These are phyloP conservation scores for Tribolium madens DNA, from an alignment of 1,140 invertebrate species.

Conservation along the genomic window DNA sequence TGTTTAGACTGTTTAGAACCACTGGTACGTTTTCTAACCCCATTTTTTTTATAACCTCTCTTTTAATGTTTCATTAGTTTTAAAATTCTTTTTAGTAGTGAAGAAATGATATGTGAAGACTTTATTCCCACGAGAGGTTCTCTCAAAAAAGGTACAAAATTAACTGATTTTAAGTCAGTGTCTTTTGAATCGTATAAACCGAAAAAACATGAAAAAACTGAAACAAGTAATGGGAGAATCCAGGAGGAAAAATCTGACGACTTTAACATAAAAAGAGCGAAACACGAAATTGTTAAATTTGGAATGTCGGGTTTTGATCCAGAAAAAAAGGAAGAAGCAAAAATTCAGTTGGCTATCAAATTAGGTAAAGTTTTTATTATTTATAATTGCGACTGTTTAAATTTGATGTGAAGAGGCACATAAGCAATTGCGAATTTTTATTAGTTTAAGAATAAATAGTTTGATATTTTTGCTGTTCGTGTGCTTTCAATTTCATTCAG, in stretches of 20 bases:
- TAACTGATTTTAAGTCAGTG: constrained; percentile 66
- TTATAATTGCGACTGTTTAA: constrained; percentile 15
- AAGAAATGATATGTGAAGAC: constrained; percentile 45
- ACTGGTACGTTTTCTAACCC: no score
- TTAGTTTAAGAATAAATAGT: no score
- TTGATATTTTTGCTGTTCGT: no score
- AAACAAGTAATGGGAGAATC: constrained; percentile 49
- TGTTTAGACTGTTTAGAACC: no score
- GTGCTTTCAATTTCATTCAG: no score
- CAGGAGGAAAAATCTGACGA: constrained; percentile 62
- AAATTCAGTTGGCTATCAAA: constrained; percentile 71
- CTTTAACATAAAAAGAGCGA: constrained; percentile 71
- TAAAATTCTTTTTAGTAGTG: background rate
- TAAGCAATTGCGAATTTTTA: no score
- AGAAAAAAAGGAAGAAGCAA: constrained; percentile 70
- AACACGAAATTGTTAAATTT: constrained; percentile 76
- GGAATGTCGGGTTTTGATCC: constrained; percentile 72
- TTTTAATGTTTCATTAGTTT: background rate
- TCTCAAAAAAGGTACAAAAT: constrained; percentile 65
- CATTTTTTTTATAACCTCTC: background rate
- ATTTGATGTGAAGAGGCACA: no score
- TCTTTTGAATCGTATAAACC: constrained; percentile 69
- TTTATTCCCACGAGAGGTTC: constrained; percentile 71
- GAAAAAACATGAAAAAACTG: constrained; percentile 59
- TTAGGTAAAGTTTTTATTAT: constrained; percentile 66